phyloP scores from a whole-genome alignment of 2,797 vertebrate species.

The Diplodus sargus region DNA sequence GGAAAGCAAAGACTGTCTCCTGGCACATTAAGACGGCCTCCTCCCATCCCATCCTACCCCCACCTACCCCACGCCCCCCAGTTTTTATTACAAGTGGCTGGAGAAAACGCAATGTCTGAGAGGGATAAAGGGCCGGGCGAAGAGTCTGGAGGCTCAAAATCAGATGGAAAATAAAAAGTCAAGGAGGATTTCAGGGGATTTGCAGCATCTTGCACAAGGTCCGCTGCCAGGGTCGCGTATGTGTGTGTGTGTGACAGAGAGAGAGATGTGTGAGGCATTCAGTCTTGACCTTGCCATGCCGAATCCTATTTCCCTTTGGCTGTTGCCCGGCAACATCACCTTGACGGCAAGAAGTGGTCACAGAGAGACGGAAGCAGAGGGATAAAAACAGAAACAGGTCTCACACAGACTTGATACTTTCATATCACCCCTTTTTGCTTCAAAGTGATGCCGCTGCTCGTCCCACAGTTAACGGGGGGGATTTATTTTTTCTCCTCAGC shows the following conservation, averaged over 20 bases:
- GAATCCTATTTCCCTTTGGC: slow-evolving; percentile 72
- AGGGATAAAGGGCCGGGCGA: slow-evolving; percentile 37
- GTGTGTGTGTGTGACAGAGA: slow-evolving; percentile 10
- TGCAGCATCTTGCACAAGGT: slow-evolving; percentile 63
- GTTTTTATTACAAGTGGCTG: slow-evolving; percentile 45
- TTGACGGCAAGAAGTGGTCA: slow-evolving; percentile 57
- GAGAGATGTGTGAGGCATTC: slow-evolving; percentile 53
- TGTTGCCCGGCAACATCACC: slow-evolving; percentile 79
- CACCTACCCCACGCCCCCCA: not conserved
- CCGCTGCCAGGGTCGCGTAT: slow-evolving; percentile 30
- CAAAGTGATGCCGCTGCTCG: slow-evolving; percentile 23
- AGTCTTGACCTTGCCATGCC: slow-evolving; percentile 70
- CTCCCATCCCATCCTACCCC: not conserved
- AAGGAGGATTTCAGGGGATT: slow-evolving; percentile 73
- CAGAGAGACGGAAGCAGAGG: slow-evolving; percentile 24
- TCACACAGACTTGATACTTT: slow-evolving; percentile 32
- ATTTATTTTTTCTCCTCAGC: slow-evolving; percentile 8
- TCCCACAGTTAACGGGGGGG: slow-evolving; percentile 30
- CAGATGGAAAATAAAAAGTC: slow-evolving; percentile 72
- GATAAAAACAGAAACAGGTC: slow-evolving; percentile 53
- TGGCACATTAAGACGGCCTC: slow-evolving; percentile 2
- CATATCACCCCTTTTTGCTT: slow-evolving; percentile 23
- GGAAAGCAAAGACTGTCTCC: slow-evolving; percentile 23
- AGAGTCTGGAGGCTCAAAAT: slow-evolving; percentile 50
- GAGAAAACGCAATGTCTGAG: slow-evolving; percentile 44